Conservation (phyloP, 2,113 vertebrate genomes). For the Casuarius casuarius region DNA sequence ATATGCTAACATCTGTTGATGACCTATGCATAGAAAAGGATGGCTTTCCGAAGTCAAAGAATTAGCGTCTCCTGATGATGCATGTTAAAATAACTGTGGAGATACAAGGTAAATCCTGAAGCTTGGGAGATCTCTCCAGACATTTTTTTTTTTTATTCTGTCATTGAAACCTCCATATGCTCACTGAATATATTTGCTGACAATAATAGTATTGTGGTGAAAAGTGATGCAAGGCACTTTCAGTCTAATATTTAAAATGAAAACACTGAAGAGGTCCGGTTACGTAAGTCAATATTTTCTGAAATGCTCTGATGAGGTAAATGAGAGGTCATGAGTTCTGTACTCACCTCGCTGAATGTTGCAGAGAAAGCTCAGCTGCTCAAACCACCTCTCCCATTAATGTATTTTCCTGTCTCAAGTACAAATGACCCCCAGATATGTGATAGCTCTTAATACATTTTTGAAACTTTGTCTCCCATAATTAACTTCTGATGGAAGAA, state of each 20-base stretch:
- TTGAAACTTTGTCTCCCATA: conserved; percentile 13
- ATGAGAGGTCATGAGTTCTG: background rate
- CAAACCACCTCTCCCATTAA: background rate
- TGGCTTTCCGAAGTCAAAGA: background rate
- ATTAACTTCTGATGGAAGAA: conserved; percentile 57
- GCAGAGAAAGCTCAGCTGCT: background rate
- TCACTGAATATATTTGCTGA: background rate
- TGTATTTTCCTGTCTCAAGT: background rate
- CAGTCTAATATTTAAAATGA: background rate
- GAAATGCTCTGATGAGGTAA: background rate
- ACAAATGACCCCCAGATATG: background rate
- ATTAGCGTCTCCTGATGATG: background rate
- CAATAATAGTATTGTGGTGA: background rate
- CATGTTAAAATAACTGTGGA: background rate
- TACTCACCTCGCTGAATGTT: background rate
- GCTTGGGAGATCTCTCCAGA: background rate
- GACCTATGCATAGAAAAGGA: background rate
- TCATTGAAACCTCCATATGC: background rate
- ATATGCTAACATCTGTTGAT: background rate
- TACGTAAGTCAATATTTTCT: background rate
- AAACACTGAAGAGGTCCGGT: background rate
- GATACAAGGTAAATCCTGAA: background rate
- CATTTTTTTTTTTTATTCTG: background rate
- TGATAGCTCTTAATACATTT: conserved; percentile 5
- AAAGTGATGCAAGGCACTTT: background rate